These are phyloP conservation scores for Lates calcarifer DNA, from an alignment of 2,113 vertebrate genomes.

Conservation along the genomic window DNA sequence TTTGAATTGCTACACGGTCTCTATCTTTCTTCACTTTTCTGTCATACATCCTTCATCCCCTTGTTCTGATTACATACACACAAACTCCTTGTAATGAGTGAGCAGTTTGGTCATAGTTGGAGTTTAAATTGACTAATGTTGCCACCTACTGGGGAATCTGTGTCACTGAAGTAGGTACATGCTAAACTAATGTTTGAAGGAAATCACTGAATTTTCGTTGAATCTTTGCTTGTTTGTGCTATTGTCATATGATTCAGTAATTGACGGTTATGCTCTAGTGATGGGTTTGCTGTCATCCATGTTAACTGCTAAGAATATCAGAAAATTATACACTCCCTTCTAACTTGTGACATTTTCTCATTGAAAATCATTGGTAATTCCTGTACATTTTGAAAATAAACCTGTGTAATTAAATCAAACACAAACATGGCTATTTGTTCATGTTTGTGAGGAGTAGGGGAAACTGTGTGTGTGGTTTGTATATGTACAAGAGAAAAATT, in stretches of 20 bases:
- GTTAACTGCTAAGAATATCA: neutral
- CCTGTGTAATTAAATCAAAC: neutral
- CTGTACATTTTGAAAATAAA: neutral
- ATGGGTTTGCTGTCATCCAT: neutral
- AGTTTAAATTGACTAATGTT: conserved; percentile 17
- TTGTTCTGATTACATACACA: neutral
- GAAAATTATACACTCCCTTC: neutral
- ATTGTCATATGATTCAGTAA: neutral
- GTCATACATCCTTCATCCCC: neutral
- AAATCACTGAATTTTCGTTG: neutral
- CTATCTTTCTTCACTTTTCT: neutral
- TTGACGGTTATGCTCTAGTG: neutral
- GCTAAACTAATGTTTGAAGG: neutral
- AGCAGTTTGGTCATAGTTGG: neutral
- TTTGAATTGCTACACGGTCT: neutral
- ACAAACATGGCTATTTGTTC: neutral
- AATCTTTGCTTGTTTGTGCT: neutral
- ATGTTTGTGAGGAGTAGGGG: conserved; percentile 5
- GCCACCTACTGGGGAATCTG: conserved; percentile 54
- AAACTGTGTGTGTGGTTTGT: neutral
- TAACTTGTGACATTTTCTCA: neutral
- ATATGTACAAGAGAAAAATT: neutral
- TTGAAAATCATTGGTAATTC: neutral
- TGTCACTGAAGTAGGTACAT: conserved; percentile 3
- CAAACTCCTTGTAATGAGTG: conserved; percentile 5